Evolutionary conservation across 2,888 invertebrate species (phyloP).

Genomic region (Onchidella celtica): DNA sequence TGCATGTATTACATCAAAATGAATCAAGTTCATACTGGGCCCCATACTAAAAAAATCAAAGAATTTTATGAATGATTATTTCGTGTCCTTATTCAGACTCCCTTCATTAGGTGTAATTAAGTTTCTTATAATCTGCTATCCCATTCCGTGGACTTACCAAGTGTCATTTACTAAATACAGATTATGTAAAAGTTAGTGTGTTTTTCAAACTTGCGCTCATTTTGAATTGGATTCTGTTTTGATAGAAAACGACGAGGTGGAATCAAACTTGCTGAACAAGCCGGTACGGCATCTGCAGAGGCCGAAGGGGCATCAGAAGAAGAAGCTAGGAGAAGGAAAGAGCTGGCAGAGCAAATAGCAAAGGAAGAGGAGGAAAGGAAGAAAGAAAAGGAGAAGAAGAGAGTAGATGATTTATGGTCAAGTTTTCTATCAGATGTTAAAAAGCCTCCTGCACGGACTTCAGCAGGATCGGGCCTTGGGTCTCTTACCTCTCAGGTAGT

Average conservation of each 20-base stretch:
- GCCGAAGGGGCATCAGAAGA: conserved; percentile 15
- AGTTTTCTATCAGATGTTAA: conserved; percentile 79
- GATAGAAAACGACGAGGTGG: conserved; percentile 52
- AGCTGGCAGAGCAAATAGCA: conserved; percentile 63
- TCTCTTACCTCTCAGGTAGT: conserved; percentile 18
- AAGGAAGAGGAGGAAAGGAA: conserved; percentile 67
- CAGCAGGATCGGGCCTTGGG: not conserved
- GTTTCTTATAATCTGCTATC: too few relatives aligned
- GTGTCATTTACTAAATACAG: not conserved
- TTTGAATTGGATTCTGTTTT: too few relatives aligned
- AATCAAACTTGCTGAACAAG: conserved; percentile 45
- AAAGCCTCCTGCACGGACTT: conserved; percentile 54
- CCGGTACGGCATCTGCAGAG: not conserved
- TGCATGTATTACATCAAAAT: too few relatives aligned
- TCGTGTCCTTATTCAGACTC: too few relatives aligned
- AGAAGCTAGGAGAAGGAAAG: conserved; percentile 54
- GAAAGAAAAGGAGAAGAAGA: conserved; percentile 75
- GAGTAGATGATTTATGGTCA: conserved; percentile 77
- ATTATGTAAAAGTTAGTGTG: not conserved
- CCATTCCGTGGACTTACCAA: not conserved
- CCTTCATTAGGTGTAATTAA: too few relatives aligned
- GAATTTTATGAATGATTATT: too few relatives aligned
- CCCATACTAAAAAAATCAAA: too few relatives aligned
- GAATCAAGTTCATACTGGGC: too few relatives aligned
- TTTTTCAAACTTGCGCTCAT: too few relatives aligned